Evolutionary conservation across 2,888 invertebrate genomes (phyloP).

Genomic region (Lycaena phlaeas): DNA sequence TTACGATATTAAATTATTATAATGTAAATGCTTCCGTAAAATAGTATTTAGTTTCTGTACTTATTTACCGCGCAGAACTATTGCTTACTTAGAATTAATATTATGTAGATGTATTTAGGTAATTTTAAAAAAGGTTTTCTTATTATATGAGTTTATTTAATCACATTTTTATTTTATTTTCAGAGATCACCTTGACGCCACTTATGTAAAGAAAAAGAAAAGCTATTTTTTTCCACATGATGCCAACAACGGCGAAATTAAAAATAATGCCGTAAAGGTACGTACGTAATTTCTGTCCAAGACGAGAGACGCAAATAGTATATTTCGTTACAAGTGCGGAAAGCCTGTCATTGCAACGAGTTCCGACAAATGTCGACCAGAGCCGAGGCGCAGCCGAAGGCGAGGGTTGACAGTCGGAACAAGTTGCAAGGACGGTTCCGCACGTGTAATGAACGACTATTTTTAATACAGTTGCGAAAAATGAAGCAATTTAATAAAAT

Average conservation of each 20-base stretch:
- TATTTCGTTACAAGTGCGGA: no score
- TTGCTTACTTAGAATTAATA: background rate
- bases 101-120: background rate
- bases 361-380: no score
- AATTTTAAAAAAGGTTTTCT: background rate
- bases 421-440: no score
- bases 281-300: no score
- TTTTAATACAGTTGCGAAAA: no score
- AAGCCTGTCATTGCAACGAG: no score
- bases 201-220: constrained; percentile 58
- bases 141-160: no score
- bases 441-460: no score
- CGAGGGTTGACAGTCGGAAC: no score
- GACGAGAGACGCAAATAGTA: no score
- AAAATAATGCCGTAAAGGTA: constrained; percentile 19
- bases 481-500: no score
- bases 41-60: background rate
- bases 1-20: background rate
- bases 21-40: background rate
- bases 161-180: constrained; percentile 21
- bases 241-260: constrained; percentile 27
- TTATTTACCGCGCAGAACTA: background rate
- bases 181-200: constrained; percentile 59
- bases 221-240: constrained; percentile 51
- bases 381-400: no score